Evolutionary conservation across 2,888 invertebrate genomes (phyloP).

Genomic region (Tenthredo distinguenda): DNA sequence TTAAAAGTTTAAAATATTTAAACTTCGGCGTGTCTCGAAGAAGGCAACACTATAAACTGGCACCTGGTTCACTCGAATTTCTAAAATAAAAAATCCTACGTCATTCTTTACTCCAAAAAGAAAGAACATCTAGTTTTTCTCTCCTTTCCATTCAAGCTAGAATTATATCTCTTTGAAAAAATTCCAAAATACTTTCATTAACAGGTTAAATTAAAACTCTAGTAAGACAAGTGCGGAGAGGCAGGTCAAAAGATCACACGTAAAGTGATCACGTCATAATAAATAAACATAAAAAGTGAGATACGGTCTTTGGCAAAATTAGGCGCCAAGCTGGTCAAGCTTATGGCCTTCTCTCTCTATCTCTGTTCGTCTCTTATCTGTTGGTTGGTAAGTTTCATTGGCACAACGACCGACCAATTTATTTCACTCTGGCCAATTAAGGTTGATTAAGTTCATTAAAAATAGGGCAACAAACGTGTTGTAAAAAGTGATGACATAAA

Average conservation of each 20-base stretch:
- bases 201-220: background rate
- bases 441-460: conserved; percentile 51
- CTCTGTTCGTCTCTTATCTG: conserved; percentile 24
- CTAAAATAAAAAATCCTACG: background rate
- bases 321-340: conserved; percentile 40
- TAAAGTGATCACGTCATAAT: background rate
- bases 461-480: conserved; percentile 49
- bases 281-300: background rate
- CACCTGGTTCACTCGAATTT: background rate
- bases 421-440: conserved; percentile 60
- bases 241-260: background rate
- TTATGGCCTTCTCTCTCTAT: background rate
- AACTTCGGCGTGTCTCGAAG: conserved; percentile 4
- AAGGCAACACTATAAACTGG: background rate
- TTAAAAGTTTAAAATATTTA: background rate
- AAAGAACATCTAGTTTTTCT: background rate
- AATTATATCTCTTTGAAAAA: background rate
- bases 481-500: conserved; percentile 46
- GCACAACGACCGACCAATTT: conserved; percentile 57
- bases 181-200: background rate
- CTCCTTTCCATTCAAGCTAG: background rate
- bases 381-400: conserved; percentile 48
- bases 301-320: conserved; percentile 33
- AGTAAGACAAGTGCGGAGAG: background rate
- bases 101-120: background rate